Evolutionary conservation across 2,113 vertebrate species (phyloP).

Genomic region (Oostethus manadensis): DNA sequence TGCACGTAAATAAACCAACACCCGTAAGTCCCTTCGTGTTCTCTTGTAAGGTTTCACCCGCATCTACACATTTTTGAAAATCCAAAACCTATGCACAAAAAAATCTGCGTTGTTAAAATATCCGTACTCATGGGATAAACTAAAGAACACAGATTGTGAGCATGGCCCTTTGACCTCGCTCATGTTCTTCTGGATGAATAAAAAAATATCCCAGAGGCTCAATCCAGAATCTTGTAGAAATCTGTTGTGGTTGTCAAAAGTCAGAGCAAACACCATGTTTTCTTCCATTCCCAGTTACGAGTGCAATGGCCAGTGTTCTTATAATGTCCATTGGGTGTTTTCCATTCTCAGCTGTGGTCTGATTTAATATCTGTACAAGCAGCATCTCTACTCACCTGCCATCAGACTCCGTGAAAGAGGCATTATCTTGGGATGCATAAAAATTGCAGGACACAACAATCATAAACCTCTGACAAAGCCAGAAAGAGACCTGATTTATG

Average conservation of each 20-base stretch:
- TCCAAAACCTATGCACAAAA: too few relatives aligned
- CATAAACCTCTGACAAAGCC: constrained; percentile 1
- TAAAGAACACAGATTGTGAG: background rate
- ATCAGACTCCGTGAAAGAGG: background rate
- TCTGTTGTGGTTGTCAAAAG: background rate
- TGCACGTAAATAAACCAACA: too few relatives aligned
- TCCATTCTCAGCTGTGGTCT: constrained; percentile 1
- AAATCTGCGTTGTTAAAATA: too few relatives aligned
- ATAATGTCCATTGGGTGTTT: background rate
- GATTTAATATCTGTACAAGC: constrained; percentile 4
- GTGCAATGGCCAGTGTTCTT: background rate
- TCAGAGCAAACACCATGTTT: background rate
- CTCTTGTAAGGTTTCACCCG: too few relatives aligned
- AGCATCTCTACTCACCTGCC: background rate
- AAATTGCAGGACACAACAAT: constrained; percentile 5
- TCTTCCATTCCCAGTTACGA: background rate
- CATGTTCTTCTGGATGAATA: background rate
- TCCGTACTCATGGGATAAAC: too few relatives aligned
- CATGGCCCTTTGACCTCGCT: background rate
- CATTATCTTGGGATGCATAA: constrained; percentile 8
- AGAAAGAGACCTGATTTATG: constrained; percentile 10
- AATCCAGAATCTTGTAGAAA: background rate
- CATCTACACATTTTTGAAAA: too few relatives aligned
- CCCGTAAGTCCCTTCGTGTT: too few relatives aligned
- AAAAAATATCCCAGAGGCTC: too few relatives aligned